These are phyloP conservation scores for Silurus asotus DNA, from an alignment of 2,113 vertebrate species.

Conservation along the genomic window DNA sequence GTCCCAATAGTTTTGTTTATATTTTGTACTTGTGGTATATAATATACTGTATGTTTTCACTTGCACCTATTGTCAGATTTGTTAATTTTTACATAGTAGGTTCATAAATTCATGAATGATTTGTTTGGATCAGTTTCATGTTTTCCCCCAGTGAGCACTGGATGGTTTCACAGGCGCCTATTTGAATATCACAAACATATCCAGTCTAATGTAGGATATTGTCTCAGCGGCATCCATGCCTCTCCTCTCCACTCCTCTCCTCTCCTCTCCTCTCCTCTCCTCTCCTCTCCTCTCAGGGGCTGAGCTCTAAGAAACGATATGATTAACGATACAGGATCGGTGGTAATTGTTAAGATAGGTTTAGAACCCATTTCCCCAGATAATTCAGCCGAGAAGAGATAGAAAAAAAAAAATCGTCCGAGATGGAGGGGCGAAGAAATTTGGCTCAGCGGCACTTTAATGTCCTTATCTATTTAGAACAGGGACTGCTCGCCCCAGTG, in stretches of 20 bases:
- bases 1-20: too few species aligned
- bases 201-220: constrained; percentile 29
- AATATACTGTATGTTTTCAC: not conserved
- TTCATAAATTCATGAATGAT: constrained; percentile 7
- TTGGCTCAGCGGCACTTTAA: constrained; percentile 56
- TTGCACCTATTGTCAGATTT: not conserved
- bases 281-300: not conserved
- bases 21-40: too few species aligned
- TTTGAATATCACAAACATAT: constrained; percentile 29
- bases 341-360: constrained; percentile 67
- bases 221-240: not conserved
- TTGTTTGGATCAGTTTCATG: not conserved
- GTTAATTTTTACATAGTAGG: not conserved
- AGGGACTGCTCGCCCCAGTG: constrained; percentile 60
- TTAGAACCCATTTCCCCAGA: constrained; percentile 60
- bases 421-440: constrained; percentile 57
- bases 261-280: too few species aligned
- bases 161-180: not conserved
- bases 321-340: constrained; percentile 47
- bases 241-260: too few species aligned
- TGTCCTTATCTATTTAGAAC: constrained; percentile 69
- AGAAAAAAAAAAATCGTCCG: constrained; percentile 54
- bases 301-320: constrained; percentile 38
- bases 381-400: constrained; percentile 56
- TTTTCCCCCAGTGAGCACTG: not conserved